phyloP scores from a whole-genome alignment of 2,888 invertebrate genomes.

The Callosobruchus maculatus region DNA sequence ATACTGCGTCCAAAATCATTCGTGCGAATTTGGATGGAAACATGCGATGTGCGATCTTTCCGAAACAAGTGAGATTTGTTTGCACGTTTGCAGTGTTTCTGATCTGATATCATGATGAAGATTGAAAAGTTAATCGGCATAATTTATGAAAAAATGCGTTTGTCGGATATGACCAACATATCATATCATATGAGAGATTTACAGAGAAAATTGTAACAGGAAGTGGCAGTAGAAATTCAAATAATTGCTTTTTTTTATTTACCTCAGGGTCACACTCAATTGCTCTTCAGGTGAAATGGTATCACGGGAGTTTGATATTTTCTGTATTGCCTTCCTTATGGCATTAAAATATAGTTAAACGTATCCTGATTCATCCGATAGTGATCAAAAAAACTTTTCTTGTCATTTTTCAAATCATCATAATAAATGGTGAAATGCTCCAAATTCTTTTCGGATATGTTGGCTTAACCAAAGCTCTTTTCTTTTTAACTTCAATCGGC shows the following conservation, averaged over 20 bases:
- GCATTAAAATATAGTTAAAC: constrained; percentile 13
- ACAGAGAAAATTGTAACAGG: no score
- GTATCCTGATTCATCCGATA: constrained; percentile 6
- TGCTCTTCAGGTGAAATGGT: constrained; percentile 11
- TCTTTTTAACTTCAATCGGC: no score
- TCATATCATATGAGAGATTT: neutral
- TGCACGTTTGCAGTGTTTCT: no score
- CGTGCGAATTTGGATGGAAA: no score
- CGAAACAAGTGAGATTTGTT: neutral
- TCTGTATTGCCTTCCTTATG: constrained; percentile 8
- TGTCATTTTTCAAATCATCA: neutral
- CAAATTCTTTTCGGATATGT: neutral
- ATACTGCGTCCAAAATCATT: no score
- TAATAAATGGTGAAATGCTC: neutral
- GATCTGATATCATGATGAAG: no score
- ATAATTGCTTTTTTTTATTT: constrained; percentile 4
- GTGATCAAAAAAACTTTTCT: constrained; percentile 9
- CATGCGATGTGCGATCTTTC: constrained; percentile 2
- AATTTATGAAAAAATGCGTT: no score
- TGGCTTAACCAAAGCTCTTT: no score
- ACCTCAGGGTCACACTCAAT: no score
- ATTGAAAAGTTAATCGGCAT: neutral
- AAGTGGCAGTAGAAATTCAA: no score
- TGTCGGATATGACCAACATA: constrained; percentile 1
- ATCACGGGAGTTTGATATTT: constrained; percentile 9